A percentile compares a stretch with the other conserved stretches of the same genome.
phyloP scores from a whole-genome alignment of 1,140 invertebrate genomes.

The Drosophila guanche region DNA sequence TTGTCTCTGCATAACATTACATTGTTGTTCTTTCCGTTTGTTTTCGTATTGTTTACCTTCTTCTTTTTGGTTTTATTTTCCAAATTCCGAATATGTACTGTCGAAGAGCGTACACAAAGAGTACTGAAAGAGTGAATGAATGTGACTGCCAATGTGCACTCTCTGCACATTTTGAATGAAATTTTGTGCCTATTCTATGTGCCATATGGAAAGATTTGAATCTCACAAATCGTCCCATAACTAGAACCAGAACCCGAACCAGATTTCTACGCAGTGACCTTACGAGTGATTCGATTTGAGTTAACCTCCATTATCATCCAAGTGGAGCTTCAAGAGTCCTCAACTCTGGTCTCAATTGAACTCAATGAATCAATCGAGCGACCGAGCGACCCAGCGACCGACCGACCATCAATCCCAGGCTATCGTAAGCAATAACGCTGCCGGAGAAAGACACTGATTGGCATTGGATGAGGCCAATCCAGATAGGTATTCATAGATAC shows the following conservation, averaged over 20 bases:
- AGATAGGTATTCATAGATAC: constrained; percentile 31
- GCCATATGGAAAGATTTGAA: constrained; percentile 27
- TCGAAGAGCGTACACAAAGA: constrained; percentile 1
- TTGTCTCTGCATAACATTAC: constrained; percentile 51
- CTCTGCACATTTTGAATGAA: constrained; percentile 22
- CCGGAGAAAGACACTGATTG: constrained; percentile 12
- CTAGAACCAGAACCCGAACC: constrained; percentile 46
- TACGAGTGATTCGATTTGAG: constrained; percentile 51
- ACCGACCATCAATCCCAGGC: constrained; percentile 45
- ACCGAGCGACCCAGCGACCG: constrained; percentile 19
- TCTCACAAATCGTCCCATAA: constrained; percentile 1
- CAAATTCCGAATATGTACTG: constrained; percentile 36
- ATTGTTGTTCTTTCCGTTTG: constrained; percentile 15
- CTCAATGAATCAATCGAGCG: constrained; percentile 43
- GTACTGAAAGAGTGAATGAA: too few relatives aligned
- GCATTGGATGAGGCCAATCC: constrained; percentile 15
- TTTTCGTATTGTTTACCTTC: constrained; percentile 45
- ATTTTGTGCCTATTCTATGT: not conserved
- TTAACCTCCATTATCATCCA: constrained; percentile 66
- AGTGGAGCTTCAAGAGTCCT: constrained; percentile 47
- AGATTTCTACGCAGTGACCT: constrained; percentile 63
- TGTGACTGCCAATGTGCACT: too few relatives aligned
- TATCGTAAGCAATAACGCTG: constrained; percentile 30
- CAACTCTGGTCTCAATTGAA: constrained; percentile 59
- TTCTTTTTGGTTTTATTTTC: constrained; percentile 22